A percentile compares a stretch with the other conserved stretches of the same genome.
Evolutionary conservation across 2,888 invertebrate species (phyloP).

Genomic region (Drosophila rellima): DNA sequence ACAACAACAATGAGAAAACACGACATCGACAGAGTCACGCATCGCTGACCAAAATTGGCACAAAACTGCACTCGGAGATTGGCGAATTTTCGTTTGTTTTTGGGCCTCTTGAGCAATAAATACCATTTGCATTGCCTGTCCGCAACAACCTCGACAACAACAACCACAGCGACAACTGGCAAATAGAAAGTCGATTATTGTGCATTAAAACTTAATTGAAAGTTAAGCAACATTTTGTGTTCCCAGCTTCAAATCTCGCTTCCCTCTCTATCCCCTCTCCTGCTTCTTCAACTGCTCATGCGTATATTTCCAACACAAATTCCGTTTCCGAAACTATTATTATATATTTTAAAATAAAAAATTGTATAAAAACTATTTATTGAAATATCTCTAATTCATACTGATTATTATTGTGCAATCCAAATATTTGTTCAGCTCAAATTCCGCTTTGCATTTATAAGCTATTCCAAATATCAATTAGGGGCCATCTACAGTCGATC

Average conservation of each 20-base stretch:
- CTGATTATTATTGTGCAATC: too few species aligned
- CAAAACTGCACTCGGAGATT: conserved; percentile 60
- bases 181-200: conserved; percentile 62
- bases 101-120: conserved; percentile 71
- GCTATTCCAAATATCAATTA: conserved; percentile 50
- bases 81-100: conserved; percentile 47
- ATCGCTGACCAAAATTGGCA: conserved; percentile 80
- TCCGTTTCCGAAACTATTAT: too few species aligned
- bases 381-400: too few species aligned
- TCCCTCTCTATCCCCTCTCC: background rate
- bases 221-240: conserved; percentile 44
- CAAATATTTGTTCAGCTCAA: background rate
- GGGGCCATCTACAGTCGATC: conserved; percentile 50
- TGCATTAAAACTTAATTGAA: conserved; percentile 60
- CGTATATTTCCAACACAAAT: background rate
- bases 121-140: conserved; percentile 70
- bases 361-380: too few species aligned
- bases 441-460: conserved; percentile 12
- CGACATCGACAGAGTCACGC: conserved; percentile 80
- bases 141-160: conserved; percentile 13
- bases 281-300: background rate
- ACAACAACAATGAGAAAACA: conserved; percentile 53
- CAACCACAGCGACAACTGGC: conserved; percentile 20
- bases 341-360: too few species aligned
- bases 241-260: conserved; percentile 7